Percentiles rank a stretch among this genome's conserved stretches.
phyloP scores from a whole-genome alignment of 2,888 invertebrate genomes.

The Hirtodrosophila histrioides region DNA sequence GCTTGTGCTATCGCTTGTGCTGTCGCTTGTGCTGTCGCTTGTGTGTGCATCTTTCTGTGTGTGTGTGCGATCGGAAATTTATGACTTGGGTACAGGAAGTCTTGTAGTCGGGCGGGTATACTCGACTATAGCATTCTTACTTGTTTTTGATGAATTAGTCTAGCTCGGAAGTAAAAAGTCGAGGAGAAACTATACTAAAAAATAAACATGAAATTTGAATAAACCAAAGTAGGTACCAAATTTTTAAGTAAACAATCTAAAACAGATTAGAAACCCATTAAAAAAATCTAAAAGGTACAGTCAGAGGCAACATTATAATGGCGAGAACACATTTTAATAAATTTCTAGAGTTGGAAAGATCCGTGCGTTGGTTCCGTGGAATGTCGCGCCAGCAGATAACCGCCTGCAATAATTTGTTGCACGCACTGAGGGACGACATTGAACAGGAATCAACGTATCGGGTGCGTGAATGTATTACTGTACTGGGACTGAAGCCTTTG shows the following conservation, averaged over 20 bases:
- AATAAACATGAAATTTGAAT: neutral
- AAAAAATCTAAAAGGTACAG: conserved; percentile 2
- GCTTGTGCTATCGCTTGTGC: too few species aligned
- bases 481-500: conserved; percentile 75
- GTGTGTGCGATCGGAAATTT: too few species aligned
- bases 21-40: too few species aligned
- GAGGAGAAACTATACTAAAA: neutral
- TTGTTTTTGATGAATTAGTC: too few species aligned
- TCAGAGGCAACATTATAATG: neutral
- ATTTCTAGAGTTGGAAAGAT: conserved; percentile 14
- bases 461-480: conserved; percentile 37
- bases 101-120: too few species aligned
- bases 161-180: too few species aligned
- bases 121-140: too few species aligned
- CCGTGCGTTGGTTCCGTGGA: conserved; percentile 80
- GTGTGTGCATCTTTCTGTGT: too few species aligned
- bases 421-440: conserved; percentile 79
- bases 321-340: conserved; percentile 3
- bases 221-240: conserved; percentile 29
- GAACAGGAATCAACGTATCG: conserved; percentile 78
- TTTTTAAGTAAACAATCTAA: conserved; percentile 14
- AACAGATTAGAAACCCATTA: neutral
- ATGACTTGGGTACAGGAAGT: too few species aligned
- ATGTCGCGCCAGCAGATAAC: conserved; percentile 70
- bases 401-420: conserved; percentile 66